These are phyloP conservation scores for Epicauta chinensis DNA, from an alignment of 1,140 invertebrate species.

Conservation along the genomic window DNA sequence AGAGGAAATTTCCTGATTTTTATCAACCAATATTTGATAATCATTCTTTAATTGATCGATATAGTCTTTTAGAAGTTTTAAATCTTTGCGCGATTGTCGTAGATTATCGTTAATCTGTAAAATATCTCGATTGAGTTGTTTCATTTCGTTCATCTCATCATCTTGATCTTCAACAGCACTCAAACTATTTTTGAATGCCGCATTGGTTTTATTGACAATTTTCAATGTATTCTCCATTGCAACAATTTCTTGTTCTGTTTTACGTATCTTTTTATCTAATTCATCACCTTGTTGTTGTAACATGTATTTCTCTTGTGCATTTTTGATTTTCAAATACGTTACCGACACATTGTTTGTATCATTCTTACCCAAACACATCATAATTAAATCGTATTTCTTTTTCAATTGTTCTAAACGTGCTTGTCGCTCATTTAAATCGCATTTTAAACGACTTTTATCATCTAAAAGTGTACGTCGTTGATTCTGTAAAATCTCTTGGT, in stretches of 20 bases:
- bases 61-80: not conserved
- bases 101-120: conserved; percentile 16
- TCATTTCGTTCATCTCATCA: conserved; percentile 35
- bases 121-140: conserved; percentile 31
- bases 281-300: conserved; percentile 63
- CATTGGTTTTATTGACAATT: conserved; percentile 60
- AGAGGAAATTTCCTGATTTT: conserved; percentile 1
- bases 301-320: conserved; percentile 59
- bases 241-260: conserved; percentile 62
- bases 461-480: conserved; percentile 51
- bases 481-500: conserved; percentile 51
- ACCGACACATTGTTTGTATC: too few species aligned
- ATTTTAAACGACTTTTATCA: conserved; percentile 52
- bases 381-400: conserved; percentile 39
- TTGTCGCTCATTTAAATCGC: conserved; percentile 50
- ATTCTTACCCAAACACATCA: conserved; percentile 46
- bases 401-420: conserved; percentile 55
- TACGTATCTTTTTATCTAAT: conserved; percentile 58
- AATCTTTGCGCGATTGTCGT: conserved; percentile 19
- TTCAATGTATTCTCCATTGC: conserved; percentile 69
- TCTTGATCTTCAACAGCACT: conserved; percentile 46
- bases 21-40: not conserved
- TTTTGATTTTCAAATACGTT: conserved; percentile 62
- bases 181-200: conserved; percentile 53
- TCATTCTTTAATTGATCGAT: not conserved